Evolutionary conservation across 2,797 vertebrate genomes (phyloP).

Genomic region (Megalops cyprinoides): DNA sequence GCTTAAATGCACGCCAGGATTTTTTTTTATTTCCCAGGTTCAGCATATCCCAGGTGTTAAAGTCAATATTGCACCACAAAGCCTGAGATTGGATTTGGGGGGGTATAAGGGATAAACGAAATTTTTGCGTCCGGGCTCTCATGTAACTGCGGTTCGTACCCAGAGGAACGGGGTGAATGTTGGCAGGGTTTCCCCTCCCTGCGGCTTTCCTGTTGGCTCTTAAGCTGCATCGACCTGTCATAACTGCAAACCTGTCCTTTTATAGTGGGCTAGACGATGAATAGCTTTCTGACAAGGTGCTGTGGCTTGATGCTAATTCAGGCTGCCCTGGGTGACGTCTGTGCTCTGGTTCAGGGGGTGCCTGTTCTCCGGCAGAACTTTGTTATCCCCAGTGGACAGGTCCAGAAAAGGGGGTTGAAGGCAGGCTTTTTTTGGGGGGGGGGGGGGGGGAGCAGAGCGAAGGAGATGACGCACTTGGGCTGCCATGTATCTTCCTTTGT

Average conservation of each 20-base stretch:
- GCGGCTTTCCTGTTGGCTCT: neutral
- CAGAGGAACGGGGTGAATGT: neutral
- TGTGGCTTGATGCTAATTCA: slow-evolving; percentile 35
- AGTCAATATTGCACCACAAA: neutral
- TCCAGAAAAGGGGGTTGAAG: neutral
- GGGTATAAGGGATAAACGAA: neutral
- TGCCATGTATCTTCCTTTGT: too few species aligned
- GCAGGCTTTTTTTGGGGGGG: slow-evolving; percentile 15
- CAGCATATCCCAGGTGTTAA: neutral
- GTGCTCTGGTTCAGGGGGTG: neutral
- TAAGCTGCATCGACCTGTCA: neutral
- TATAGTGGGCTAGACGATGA: slow-evolving; percentile 14
- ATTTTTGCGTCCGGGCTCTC: neutral
- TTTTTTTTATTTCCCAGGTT: neutral
- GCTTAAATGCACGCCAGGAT: neutral
- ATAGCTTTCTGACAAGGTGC: slow-evolving; percentile 29
- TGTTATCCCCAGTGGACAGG: neutral
- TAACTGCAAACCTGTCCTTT: slow-evolving; percentile 19
- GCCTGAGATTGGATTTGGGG: too few species aligned
- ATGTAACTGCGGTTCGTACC: neutral
- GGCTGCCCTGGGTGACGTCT: slow-evolving; percentile 20
- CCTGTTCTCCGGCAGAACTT: neutral
- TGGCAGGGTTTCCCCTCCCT: neutral
- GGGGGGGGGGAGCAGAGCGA: neutral
- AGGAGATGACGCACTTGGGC: too few species aligned